phyloP scores from a whole-genome alignment of 1,140 invertebrate species.

The Agrilus planipennis region DNA sequence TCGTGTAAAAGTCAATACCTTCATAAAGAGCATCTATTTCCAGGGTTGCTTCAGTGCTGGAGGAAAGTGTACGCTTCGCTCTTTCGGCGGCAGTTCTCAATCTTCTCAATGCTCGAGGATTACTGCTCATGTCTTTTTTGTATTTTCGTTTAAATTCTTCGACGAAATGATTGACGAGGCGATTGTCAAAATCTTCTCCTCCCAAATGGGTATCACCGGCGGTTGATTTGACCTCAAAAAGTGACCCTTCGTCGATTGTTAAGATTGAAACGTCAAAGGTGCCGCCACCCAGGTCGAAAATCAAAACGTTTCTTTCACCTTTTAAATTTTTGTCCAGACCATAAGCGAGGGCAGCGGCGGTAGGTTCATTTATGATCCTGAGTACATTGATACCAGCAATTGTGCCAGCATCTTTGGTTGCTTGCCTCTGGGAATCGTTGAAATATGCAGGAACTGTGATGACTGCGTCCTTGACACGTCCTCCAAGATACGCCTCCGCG shows the following conservation, averaged over 20 bases:
- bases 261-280: conserved; percentile 70
- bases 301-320: conserved; percentile 55
- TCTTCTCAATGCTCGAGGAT: conserved; percentile 45
- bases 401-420: conserved; percentile 55
- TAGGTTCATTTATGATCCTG: conserved; percentile 68
- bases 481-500: conserved; percentile 41
- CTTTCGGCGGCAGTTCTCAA: conserved; percentile 69
- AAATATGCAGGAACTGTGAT: conserved; percentile 53
- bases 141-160: conserved; percentile 41
- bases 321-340: conserved; percentile 64
- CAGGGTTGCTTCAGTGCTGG: conserved; percentile 58
- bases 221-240: conserved; percentile 57
- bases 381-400: conserved; percentile 51
- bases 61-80: conserved; percentile 67
- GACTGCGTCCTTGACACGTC: conserved; percentile 37
- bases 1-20: conserved; percentile 51
- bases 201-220: conserved; percentile 47
- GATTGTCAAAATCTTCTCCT: conserved; percentile 48
- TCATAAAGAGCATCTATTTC: conserved; percentile 68
- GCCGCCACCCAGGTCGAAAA: conserved; percentile 53
- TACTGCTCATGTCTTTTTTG: conserved; percentile 37
- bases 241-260: conserved; percentile 55
- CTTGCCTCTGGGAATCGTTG: conserved; percentile 57
- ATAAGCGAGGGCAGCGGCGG: conserved; percentile 66
- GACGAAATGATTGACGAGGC: conserved; percentile 54